Evolutionary conservation across 2,888 invertebrate genomes (phyloP), one percentile per base, ranked within the genome.

Genomic region (Unio pictorum): DNA sequence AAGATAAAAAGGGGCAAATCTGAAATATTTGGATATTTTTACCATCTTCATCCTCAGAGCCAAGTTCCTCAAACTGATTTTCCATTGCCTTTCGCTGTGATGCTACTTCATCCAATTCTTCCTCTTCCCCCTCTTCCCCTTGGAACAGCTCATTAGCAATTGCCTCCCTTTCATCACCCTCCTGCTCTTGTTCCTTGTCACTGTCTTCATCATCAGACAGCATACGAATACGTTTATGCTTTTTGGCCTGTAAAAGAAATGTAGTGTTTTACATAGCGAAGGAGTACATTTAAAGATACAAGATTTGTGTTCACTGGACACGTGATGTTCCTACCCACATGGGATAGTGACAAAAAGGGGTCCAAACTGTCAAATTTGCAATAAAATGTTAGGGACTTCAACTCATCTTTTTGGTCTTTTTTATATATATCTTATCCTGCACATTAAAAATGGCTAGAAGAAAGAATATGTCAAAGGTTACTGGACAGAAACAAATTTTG

Each of bases 61-160:
- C 93, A 82, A 97, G 96, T 66, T 85, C 82, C 20, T 84, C 83
- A 88, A 96, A 96, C 90, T 82, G 78, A 4, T 72, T 74, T 55
- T 81, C 82, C 66, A 79, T 72, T 6, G 72, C 68, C 4, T 79
- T 75, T 23, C 79, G 77, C 54, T 80, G 73, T 20, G 78, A 76
- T 58, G 77, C 67, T 15, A 80, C 76, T 11, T 79, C 76, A 23
- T 80, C 86, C 28, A 80, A 81, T 20, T 81, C 86, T 8, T 76
- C 82, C 3, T 74, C 83, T 3, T 78, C 85, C 8, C 81, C 87
- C 23, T 86, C 87, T 61, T 83, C 85, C 4, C 83, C 87, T 55
- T 87, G 88, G 80, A 90, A 90, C 61, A 91, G 79, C 69, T 90
- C 85, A 55, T 87, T 84, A 18, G 86, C 87, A 55, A 90, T 88